Percentiles rank a stretch among this genome's conserved stretches.
These are phyloP conservation scores for Octonoba sinensis DNA, from an alignment of 2,888 invertebrate genomes.

Conservation along the genomic window DNA sequence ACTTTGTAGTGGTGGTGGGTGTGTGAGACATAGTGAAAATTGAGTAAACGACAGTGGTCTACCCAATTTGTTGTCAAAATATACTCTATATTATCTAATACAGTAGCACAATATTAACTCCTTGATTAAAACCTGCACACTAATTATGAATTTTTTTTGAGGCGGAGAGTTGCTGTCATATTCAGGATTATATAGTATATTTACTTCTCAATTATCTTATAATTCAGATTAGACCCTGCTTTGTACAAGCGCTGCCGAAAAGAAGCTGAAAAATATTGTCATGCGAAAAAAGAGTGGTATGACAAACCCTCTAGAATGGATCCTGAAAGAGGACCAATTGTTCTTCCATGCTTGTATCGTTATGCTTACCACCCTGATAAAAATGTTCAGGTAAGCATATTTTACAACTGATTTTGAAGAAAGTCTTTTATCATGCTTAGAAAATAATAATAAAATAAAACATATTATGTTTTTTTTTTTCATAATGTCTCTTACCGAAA, in stretches of 20 bases:
- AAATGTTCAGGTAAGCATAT: slow-evolving; percentile 62
- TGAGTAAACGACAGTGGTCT: too few species aligned
- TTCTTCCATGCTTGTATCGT: slow-evolving; percentile 91
- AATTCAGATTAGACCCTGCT: slow-evolving; percentile 82
- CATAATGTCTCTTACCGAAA: background rate
- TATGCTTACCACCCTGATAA: slow-evolving; percentile 72
- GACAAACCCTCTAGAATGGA: slow-evolving; percentile 78
- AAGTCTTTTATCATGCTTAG: too few species aligned
- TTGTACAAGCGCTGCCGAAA: slow-evolving; percentile 88
- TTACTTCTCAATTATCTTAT: too few species aligned
- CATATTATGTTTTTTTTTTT: background rate
- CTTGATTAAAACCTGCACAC: too few species aligned
- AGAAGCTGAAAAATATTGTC: slow-evolving; percentile 87
- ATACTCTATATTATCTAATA: too few species aligned
- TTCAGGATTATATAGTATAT: too few species aligned
- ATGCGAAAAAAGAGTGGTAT: slow-evolving; percentile 83
- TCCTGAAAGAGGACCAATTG: slow-evolving; percentile 84
- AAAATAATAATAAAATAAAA: background rate
- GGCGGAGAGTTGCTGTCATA: too few species aligned
- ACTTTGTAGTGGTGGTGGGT: too few species aligned
- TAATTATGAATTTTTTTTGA: too few species aligned
- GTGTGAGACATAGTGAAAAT: too few species aligned
- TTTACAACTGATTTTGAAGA: background rate
- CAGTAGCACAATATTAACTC: too few species aligned
- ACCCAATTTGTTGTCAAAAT: too few species aligned